Percentiles rank a stretch among this genome's conserved stretches.
phyloP scores from a whole-genome alignment of 30 jellyfish, hydroid and myxozoan species.

The Rhopilema esculentum region DNA sequence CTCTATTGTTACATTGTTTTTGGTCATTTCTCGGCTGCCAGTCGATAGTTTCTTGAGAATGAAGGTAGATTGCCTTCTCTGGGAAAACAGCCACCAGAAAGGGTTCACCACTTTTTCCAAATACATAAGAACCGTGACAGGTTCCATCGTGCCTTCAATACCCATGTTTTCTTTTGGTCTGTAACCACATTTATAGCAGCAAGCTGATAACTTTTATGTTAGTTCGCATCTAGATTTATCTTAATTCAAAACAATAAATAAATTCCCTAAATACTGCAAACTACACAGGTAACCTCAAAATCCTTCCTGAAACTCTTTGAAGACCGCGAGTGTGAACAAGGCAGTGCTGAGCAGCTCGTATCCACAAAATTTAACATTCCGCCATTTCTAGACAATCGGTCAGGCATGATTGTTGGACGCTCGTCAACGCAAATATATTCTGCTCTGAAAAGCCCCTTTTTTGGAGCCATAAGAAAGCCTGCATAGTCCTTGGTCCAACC shows the following conservation, averaged over 20 bases:
- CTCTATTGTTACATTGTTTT: no score
- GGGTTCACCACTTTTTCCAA: background rate
- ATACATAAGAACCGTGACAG: background rate
- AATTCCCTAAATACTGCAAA: slow-evolving; percentile 75
- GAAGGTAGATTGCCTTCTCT: no score
- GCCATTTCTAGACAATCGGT: slow-evolving; percentile 60
- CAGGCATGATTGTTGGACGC: slow-evolving; percentile 64
- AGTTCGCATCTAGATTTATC: no score
- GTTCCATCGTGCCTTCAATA: background rate
- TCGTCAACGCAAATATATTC: slow-evolving; percentile 97
- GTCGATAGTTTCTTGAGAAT: no score
- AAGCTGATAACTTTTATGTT: no score
- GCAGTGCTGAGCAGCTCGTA: slow-evolving; percentile 79
- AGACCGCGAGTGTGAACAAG: slow-evolving; percentile 34
- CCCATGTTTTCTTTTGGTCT: no score
- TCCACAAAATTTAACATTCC: slow-evolving; percentile 91
- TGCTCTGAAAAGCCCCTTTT: slow-evolving; percentile 75
- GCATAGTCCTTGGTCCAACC: slow-evolving; percentile 88
- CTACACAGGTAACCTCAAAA: slow-evolving; percentile 88
- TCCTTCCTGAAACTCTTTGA: slow-evolving; percentile 52
- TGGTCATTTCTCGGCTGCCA: background rate
- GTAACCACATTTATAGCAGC: background rate
- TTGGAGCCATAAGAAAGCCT: slow-evolving; percentile 98
- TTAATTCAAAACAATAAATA: background rate
- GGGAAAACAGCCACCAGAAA: no score